Base-by-base conservation (phyloP, 2,797 vertebrate genomes). In the Brachyrhaphis roseni region DNA sequence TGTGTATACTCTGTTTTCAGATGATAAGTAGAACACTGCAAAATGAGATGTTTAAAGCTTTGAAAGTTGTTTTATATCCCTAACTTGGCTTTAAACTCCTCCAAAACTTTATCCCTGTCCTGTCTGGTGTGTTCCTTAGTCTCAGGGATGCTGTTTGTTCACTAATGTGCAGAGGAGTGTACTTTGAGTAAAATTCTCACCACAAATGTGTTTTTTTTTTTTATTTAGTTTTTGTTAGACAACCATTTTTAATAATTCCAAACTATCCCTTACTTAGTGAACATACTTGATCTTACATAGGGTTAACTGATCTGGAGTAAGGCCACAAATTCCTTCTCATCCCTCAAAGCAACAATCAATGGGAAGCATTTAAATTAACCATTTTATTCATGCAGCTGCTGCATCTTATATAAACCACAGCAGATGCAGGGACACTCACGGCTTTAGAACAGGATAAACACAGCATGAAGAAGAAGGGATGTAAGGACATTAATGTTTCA, bases 341-440 rank as follows among this genome's bases (percentile, higher is more conserved):
- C 72, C 87, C 84, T 11, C 18, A 78, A 83, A 81, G 78, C 80
- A 89, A 91, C 85, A 91, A 92, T 93, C 91, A 90, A 84, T 89
- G 86, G 87, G 80, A 84, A 64, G 84, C 80, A 79, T 76, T 88
- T 81, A 82, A 84, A 73, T 87, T 18, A 83, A 68, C 81, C 85
- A 81, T 34, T 62, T 62, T 62, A 18, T 34, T 62, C 57, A 62
- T 78, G 84, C 85, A 86, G 89, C 88, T 88, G 84, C 80, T 88
- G 86, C 77, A 82, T 88, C 89, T 87, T 89, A 87, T 80, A 88
- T 91, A 91, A 93, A 92, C 89, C 80, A 78, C 16, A 85, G 83
- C 92, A 94, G 91, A 92, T 93, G 91, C 87, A 81, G 72, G 66
- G 83, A 83, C 88, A 90, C 82, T 90, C 87, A 83, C 73, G 88